Conservation (phyloP, 1,140 invertebrate species). For the Pogonus chalceus region DNA sequence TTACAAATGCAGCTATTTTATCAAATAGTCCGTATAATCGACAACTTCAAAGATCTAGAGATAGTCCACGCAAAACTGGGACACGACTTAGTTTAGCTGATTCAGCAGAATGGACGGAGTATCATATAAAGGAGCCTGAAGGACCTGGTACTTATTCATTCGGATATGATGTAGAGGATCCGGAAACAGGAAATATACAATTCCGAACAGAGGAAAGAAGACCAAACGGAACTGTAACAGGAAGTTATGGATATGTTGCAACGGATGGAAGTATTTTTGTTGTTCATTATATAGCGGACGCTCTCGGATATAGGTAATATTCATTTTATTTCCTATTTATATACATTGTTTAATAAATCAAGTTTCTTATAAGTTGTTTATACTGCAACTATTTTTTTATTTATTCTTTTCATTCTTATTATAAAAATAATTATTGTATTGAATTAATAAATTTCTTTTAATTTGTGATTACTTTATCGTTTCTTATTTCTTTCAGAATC, state of each 20-base stretch:
- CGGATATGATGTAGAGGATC: slow-evolving; percentile 56
- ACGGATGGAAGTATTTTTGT: slow-evolving; percentile 47
- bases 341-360: no score
- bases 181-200: slow-evolving; percentile 49
- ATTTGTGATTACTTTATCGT: no score
- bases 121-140: slow-evolving; percentile 32
- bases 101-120: slow-evolving; percentile 26
- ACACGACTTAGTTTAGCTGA: slow-evolving; percentile 17
- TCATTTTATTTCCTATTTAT: no score
- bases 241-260: slow-evolving; percentile 56
- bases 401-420: no score
- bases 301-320: slow-evolving; percentile 54
- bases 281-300: slow-evolving; percentile 49
- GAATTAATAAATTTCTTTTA: no score
- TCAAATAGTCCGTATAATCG: not conserved
- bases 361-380: no score
- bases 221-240: slow-evolving; percentile 53
- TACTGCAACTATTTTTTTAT: no score
- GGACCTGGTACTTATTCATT: slow-evolving; percentile 55
- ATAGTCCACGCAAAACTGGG: not conserved
- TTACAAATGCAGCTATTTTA: not conserved
- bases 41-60: not conserved
- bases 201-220: slow-evolving; percentile 53
- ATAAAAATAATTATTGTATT: no score
- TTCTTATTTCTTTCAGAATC: no score